These are phyloP conservation scores for Drosophila lacertosa DNA, from an alignment of 1,140 invertebrate genomes.

Conservation along the genomic window DNA sequence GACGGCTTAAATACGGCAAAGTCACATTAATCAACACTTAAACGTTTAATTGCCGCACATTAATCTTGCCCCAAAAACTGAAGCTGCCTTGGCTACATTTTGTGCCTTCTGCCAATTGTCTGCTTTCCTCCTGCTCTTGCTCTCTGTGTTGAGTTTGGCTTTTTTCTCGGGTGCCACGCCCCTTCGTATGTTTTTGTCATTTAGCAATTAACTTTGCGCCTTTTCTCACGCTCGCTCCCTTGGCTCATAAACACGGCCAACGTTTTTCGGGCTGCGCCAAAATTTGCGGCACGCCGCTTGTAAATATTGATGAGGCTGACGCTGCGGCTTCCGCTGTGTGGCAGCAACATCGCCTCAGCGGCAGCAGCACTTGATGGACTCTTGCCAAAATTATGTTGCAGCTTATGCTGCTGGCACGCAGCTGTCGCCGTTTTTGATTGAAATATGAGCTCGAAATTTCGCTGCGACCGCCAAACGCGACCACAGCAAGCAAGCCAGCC, in stretches of 20 bases:
- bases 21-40: constrained; percentile 83
- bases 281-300: constrained; percentile 74
- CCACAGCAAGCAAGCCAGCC: too few relatives aligned
- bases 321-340: constrained; percentile 23
- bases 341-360: constrained; percentile 7
- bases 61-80: constrained; percentile 56
- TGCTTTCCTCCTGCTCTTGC: constrained; percentile 13
- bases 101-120: constrained; percentile 51
- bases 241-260: constrained; percentile 44
- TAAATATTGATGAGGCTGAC: constrained; percentile 77
- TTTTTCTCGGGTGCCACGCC: constrained; percentile 38
- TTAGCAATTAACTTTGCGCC: constrained; percentile 77
- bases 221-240: constrained; percentile 3
- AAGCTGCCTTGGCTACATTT: constrained; percentile 7
- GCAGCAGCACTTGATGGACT: constrained; percentile 66
- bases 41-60: constrained; percentile 81
- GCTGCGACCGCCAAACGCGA: constrained; percentile 20
- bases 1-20: constrained; percentile 52
- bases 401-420: constrained; percentile 75
- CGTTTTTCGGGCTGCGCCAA: constrained; percentile 56
- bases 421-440: constrained; percentile 80
- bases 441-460: constrained; percentile 71
- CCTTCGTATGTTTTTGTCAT: constrained; percentile 71
- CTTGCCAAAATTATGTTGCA: constrained; percentile 79
- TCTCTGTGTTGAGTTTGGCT: constrained; percentile 21